These are phyloP conservation scores for Leucozona laternaria DNA, from an alignment of 2,888 invertebrate genomes.

Conservation along the genomic window DNA sequence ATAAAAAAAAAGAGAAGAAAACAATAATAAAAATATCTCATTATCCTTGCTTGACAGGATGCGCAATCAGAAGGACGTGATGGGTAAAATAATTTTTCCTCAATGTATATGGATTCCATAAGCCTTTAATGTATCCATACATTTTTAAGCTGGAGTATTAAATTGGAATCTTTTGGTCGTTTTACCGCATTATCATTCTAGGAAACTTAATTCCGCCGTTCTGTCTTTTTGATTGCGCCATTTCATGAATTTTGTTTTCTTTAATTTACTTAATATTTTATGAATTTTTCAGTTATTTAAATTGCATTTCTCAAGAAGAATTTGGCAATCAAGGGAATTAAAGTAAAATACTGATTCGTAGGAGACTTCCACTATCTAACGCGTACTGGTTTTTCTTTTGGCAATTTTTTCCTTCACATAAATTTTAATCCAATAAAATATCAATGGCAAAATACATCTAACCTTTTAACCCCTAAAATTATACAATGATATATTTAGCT, in stretches of 20 bases:
- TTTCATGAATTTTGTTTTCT: background rate
- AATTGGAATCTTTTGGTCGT: background rate
- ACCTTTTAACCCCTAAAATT: background rate
- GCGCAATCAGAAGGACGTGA: constrained; percentile 5
- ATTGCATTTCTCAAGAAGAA: background rate
- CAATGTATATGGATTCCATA: background rate
- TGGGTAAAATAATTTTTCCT: background rate
- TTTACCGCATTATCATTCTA: background rate
- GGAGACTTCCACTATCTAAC: no score
- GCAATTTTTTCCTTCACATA: background rate
- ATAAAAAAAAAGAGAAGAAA: background rate
- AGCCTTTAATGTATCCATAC: background rate
- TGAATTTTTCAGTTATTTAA: background rate
- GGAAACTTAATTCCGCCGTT: background rate
- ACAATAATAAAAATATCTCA: background rate
- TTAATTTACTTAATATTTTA: background rate
- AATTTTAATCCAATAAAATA: background rate
- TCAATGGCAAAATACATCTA: background rate
- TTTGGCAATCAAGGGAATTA: no score
- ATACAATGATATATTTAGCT: background rate
- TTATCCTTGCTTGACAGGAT: background rate
- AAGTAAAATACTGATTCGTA: no score
- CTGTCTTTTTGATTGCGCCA: background rate
- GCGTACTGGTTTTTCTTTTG: no score
- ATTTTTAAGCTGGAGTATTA: background rate